Evolutionary conservation across 2,888 invertebrate genomes (phyloP).

Genomic region (Habrosyne pyritoides): DNA sequence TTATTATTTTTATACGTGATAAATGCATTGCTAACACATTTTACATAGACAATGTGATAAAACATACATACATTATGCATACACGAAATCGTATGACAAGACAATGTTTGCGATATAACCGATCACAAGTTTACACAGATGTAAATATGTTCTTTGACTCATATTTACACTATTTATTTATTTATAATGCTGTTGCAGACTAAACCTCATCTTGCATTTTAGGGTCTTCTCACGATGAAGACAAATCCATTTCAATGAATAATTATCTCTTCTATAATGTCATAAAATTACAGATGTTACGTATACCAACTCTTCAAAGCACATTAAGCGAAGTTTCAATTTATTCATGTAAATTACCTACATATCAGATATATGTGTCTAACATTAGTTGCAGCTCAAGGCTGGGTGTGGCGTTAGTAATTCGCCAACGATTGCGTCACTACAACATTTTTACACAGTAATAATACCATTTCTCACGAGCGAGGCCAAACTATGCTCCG

Average conservation of each 20-base stretch:
- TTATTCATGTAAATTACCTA: constrained; percentile 18
- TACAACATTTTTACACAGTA: constrained; percentile 40
- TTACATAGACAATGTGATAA: constrained; percentile 27
- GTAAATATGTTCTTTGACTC: constrained; percentile 14
- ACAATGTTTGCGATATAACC: constrained; percentile 20
- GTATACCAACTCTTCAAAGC: not conserved
- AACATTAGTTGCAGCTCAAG: constrained; percentile 43
- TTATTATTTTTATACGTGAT: constrained; percentile 15
- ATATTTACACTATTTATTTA: constrained; percentile 2
- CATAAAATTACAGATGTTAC: not conserved
- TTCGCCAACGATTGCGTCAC: constrained; percentile 48
- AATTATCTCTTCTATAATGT: too few relatives aligned
- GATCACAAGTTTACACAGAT: constrained; percentile 38
- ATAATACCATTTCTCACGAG: constrained; percentile 13
- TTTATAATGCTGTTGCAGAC: not conserved
- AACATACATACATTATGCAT: constrained; percentile 16
- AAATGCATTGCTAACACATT: constrained; percentile 21
- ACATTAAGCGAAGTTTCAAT: not conserved
- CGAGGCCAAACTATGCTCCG: constrained; percentile 3
- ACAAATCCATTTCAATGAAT: not conserved
- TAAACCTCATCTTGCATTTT: not conserved
- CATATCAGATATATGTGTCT: constrained; percentile 15
- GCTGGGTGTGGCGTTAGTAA: constrained; percentile 41
- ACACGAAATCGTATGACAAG: constrained; percentile 24
- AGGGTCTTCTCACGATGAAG: not conserved